Conservation (phyloP, 2,113 vertebrate genomes). For the Rhegmatorhina hoffmannsi region DNA sequence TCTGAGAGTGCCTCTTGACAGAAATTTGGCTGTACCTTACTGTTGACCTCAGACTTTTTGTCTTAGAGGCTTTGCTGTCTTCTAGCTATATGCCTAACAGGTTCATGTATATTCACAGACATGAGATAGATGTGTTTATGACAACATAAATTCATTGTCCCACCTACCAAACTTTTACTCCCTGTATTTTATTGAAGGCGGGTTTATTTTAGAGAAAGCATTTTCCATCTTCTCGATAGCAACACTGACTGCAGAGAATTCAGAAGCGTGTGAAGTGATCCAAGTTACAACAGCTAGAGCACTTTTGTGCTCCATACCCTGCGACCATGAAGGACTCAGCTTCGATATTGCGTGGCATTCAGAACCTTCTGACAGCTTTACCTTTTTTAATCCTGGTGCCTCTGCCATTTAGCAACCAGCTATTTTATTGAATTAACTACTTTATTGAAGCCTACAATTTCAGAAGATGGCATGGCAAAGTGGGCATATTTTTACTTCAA, state of each 20-base stretch:
- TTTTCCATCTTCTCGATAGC: neutral
- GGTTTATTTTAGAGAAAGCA: fast-evolving
- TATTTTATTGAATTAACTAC: neutral
- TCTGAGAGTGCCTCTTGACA: neutral
- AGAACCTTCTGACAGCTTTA: neutral
- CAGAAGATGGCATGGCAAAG: neutral
- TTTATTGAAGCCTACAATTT: neutral
- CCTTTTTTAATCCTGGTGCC: neutral
- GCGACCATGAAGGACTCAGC: neutral
- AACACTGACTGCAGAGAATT: neutral
- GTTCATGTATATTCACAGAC: neutral
- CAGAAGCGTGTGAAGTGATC: neutral
- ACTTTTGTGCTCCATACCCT: neutral
- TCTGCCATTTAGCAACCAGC: neutral
- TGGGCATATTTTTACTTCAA: neutral
- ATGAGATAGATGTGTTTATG: neutral
- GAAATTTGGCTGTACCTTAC: neutral
- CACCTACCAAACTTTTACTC: neutral
- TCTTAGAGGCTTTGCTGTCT: neutral
- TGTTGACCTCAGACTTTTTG: neutral
- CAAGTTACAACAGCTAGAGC: neutral
- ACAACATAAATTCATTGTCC: neutral
- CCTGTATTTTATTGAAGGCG: neutral
- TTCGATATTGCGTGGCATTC: neutral
- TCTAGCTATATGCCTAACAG: neutral